These are phyloP conservation scores for Gymnoscopelus braueri DNA, from an alignment of 2,797 vertebrate genomes.

Conservation along the genomic window DNA sequence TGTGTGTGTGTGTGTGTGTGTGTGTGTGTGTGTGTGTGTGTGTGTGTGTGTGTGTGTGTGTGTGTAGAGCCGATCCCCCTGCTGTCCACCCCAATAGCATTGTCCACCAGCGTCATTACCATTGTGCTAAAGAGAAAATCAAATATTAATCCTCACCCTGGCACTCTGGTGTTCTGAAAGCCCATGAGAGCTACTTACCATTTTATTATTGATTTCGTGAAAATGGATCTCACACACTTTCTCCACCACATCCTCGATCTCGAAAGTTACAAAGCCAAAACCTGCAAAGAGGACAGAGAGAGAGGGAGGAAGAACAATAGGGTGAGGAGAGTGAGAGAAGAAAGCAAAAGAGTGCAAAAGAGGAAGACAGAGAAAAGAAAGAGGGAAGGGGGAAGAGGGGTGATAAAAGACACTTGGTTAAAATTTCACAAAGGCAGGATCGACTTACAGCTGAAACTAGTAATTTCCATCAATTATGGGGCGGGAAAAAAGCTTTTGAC, in stretches of 20 bases:
- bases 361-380: conserved; percentile 3
- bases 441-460: conserved; percentile 54
- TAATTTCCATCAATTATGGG: conserved; percentile 59
- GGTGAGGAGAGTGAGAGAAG: neutral
- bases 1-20: neutral
- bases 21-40: neutral
- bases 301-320: conserved; percentile 12
- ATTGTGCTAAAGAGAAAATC: conserved; percentile 51
- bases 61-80: neutral
- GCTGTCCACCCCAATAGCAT: conserved; percentile 15
- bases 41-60: conserved; percentile 5
- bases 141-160: conserved; percentile 63
- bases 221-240: conserved; percentile 98
- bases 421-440: conserved; percentile 50
- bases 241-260: conserved; percentile 94
- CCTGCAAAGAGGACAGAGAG: conserved; percentile 76
- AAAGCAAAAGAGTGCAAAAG: conserved; percentile 12
- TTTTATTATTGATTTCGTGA: conserved; percentile 98
- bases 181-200: conserved; percentile 85
- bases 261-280: conserved; percentile 95
- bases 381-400: neutral
- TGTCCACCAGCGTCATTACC: conserved; percentile 25
- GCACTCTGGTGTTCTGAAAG: conserved; percentile 52
- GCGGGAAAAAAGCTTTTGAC: conserved; percentile 44
- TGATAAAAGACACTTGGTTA: conserved; percentile 52